These are phyloP conservation scores for Rhamnusium bicolor DNA, from an alignment of 2,888 invertebrate species.

Conservation along the genomic window DNA sequence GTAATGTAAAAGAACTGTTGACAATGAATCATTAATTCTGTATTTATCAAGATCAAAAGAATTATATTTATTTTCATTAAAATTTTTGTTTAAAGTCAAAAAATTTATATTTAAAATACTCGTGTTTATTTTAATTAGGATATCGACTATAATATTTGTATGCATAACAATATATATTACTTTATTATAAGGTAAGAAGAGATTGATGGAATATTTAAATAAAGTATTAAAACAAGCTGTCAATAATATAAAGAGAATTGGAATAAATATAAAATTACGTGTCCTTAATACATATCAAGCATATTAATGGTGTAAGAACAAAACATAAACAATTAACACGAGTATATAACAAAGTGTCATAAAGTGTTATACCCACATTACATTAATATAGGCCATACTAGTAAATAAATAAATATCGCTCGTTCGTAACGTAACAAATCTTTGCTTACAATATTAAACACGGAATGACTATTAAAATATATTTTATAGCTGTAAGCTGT, in stretches of 20 bases:
- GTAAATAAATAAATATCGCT: constrained; percentile 39
- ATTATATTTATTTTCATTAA: constrained; percentile 35
- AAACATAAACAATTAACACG: constrained; percentile 15
- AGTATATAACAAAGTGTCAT: constrained; percentile 23
- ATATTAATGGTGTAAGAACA: constrained; percentile 1
- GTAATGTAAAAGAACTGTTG: constrained; percentile 29
- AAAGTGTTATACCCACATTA: constrained; percentile 12
- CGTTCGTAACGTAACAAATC: constrained; percentile 54
- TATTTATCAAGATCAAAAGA: constrained; percentile 34
- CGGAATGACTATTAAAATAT: constrained; percentile 54
- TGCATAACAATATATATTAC: constrained; percentile 34
- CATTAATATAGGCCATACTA: constrained; percentile 4
- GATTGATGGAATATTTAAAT: constrained; percentile 28
- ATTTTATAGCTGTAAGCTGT: constrained; percentile 37
- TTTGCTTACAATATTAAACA: constrained; percentile 54
- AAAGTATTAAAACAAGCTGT: constrained; percentile 9
- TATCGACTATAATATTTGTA: constrained; percentile 36
- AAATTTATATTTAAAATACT: constrained; percentile 35
- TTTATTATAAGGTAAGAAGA: constrained; percentile 30
- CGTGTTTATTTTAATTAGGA: constrained; percentile 35
- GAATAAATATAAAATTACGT: background rate
- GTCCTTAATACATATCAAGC: constrained; percentile 4
- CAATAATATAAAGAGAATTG: constrained; percentile 7
- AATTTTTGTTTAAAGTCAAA: constrained; percentile 30
- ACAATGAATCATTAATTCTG: constrained; percentile 32